Evolutionary conservation across 1,140 invertebrate genomes (phyloP).

Genomic region (Aphis craccivora): DNA sequence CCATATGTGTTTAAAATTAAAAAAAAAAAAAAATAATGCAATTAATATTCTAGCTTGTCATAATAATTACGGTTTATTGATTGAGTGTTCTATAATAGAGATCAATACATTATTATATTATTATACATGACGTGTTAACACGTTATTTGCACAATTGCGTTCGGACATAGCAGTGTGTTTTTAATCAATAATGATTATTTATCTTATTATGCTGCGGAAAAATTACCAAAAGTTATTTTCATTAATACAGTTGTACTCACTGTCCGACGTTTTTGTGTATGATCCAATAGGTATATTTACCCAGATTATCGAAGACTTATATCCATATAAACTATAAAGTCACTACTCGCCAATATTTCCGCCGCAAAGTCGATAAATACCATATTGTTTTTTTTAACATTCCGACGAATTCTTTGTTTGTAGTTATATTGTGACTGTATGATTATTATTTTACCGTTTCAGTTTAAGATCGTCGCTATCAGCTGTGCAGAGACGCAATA

Average conservation of each 20-base stretch:
- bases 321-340: neutral
- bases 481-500: neutral
- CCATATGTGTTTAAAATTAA: neutral
- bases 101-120: neutral
- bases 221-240: neutral
- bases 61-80: neutral
- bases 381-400: neutral
- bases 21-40: neutral
- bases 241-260: neutral
- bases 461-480: neutral
- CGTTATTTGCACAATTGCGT: slow-evolving; percentile 1
- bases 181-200: neutral
- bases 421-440: neutral
- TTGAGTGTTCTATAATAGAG: neutral
- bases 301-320: neutral
- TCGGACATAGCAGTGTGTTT: neutral
- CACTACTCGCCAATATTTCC: neutral
- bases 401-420: neutral
- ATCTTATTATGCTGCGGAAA: neutral
- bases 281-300: neutral
- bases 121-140: neutral
- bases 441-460: neutral
- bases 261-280: neutral
- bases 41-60: neutral
- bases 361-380: neutral